Conservation (phyloP, 2,113 vertebrate species). For the Uria lomvia region DNA sequence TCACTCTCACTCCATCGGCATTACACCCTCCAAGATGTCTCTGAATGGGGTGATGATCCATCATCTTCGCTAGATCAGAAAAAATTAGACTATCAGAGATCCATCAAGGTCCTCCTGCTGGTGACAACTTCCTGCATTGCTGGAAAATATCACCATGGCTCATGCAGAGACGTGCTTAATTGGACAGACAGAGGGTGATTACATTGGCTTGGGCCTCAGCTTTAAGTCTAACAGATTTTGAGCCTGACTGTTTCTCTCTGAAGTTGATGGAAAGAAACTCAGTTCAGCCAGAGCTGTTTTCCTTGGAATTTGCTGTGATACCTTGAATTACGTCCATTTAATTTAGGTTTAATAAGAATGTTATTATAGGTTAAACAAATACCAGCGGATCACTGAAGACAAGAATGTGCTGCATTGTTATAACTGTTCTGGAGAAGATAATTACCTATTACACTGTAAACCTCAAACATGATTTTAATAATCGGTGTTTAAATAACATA, state of each 20-base stretch:
- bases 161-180: too few relatives aligned
- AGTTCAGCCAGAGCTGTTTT: background rate
- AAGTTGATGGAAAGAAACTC: background rate
- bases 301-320: background rate
- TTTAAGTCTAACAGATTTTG: background rate
- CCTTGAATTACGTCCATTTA: background rate
- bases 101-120: background rate
- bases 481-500: slow-evolving; percentile 61
- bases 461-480: slow-evolving; percentile 55
- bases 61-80: background rate
- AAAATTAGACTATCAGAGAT: background rate
- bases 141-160: background rate
- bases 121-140: background rate
- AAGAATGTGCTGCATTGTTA: slow-evolving; percentile 19
- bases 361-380: slow-evolving; percentile 41
- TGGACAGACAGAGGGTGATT: too few relatives aligned
- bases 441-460: slow-evolving; percentile 59
- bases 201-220: background rate
- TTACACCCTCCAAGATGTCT: background rate
- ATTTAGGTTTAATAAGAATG: background rate
- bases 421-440: slow-evolving; percentile 53
- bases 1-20: background rate
- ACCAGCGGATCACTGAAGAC: background rate
- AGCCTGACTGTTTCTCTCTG: background rate
- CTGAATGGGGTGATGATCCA: background rate